phyloP scores from a whole-genome alignment of 1,140 invertebrate species.

The Drosophila guanche region DNA sequence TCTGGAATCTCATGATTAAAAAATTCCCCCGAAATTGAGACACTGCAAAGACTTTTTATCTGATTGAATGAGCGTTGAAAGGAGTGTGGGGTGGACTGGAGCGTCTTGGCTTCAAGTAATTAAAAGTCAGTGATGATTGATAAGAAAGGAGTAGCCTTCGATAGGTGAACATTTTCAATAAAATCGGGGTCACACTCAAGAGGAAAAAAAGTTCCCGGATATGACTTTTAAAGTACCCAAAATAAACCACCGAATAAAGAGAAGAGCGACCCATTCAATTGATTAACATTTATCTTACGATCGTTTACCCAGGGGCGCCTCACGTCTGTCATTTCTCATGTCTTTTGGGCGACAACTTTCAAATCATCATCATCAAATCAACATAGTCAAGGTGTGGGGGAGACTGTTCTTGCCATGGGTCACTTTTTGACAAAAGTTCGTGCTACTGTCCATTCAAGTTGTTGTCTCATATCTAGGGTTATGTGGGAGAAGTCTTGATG shows the following conservation, averaged over 20 bases:
- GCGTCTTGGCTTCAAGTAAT: too few species aligned
- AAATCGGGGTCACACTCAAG: too few species aligned
- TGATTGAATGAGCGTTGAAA: conserved; percentile 2
- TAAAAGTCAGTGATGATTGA: too few species aligned
- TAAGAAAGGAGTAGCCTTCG: too few species aligned
- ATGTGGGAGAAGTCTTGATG: neutral
- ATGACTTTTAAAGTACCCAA: too few species aligned
- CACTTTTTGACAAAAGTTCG: conserved; percentile 2
- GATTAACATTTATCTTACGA: too few species aligned
- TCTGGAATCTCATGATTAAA: neutral
- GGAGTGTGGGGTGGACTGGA: too few species aligned
- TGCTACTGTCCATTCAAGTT: conserved; percentile 5
- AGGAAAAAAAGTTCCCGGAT: too few species aligned
- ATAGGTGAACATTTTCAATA: too few species aligned
- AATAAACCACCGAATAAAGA: too few species aligned
- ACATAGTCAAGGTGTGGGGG: conserved; percentile 29
- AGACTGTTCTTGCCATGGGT: conserved; percentile 11
- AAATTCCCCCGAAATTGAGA: conserved; percentile 2
- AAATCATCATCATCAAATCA: conserved; percentile 43
- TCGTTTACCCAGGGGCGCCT: too few species aligned
- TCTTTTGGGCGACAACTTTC: conserved; percentile 26
- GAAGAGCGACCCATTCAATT: too few species aligned
- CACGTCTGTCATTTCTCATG: neutral
- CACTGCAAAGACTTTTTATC: conserved; percentile 11
- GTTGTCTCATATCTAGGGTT: neutral